Conservation (phyloP, 2,888 invertebrate species). For the Tubulanus polymorphus region DNA sequence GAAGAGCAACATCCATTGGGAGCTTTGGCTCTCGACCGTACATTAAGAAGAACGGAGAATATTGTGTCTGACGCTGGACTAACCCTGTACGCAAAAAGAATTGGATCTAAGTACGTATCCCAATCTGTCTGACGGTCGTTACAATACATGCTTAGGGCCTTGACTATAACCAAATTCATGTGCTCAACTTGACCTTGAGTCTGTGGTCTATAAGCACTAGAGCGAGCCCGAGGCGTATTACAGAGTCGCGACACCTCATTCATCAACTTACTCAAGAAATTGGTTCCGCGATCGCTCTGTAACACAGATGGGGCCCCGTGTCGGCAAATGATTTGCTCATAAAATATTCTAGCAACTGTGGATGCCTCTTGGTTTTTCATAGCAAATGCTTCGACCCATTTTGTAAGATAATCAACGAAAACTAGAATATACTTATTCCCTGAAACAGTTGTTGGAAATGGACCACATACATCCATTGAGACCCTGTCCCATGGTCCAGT, state of each 20-base stretch:
- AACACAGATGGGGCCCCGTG: neutral
- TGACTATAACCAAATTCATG: neutral
- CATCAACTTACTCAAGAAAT: neutral
- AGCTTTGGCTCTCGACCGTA: neutral
- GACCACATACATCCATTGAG: neutral
- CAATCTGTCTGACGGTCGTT: neutral
- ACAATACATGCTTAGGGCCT: neutral
- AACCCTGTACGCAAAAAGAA: neutral
- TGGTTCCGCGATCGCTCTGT: neutral
- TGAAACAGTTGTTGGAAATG: neutral
- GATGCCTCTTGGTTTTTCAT: conserved; percentile 21
- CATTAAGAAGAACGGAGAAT: neutral
- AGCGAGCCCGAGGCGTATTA: neutral
- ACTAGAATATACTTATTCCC: conserved; percentile 18
- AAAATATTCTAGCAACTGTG: conserved; percentile 6
- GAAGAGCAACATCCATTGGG: neutral
- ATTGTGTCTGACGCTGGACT: neutral
- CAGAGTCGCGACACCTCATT: neutral
- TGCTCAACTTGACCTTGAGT: neutral
- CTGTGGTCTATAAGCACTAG: neutral
- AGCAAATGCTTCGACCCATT: conserved; percentile 25
- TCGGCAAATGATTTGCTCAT: neutral
- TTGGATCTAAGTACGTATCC: neutral
- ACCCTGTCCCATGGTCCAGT: neutral
- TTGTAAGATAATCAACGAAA: conserved; percentile 18